phyloP scores from a whole-genome alignment of 1,140 invertebrate genomes.

The Probaryconus sp. region DNA sequence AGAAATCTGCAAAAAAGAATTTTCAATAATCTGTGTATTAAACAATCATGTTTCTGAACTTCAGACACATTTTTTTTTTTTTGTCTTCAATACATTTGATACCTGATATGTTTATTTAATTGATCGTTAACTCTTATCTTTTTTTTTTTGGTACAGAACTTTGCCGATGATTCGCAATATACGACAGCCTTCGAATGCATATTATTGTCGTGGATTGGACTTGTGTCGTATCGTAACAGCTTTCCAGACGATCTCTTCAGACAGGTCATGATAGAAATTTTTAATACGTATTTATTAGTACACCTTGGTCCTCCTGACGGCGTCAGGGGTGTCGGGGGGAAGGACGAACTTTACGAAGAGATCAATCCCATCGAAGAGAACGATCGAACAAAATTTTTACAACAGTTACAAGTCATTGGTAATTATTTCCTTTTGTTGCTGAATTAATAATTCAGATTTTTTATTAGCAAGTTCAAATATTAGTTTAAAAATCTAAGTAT shows the following conservation, averaged over 20 bases:
- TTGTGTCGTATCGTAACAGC: constrained; percentile 80
- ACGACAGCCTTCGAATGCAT: constrained; percentile 89
- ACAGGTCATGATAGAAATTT: constrained; percentile 81
- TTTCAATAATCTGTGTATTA: no score
- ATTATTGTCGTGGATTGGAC: constrained; percentile 87
- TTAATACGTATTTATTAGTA: constrained; percentile 89
- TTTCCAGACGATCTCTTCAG: constrained; percentile 80
- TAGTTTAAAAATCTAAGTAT: no score
- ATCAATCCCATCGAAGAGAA: constrained; percentile 84
- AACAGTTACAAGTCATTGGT: constrained; percentile 85
- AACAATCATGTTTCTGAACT: no score
- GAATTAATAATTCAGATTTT: constrained; percentile 3
- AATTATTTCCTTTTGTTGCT: constrained; percentile 66
- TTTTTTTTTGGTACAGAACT: constrained; percentile 67
- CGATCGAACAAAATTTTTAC: constrained; percentile 83
- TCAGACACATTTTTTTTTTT: background rate
- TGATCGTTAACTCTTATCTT: background rate
- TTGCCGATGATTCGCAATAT: constrained; percentile 83
- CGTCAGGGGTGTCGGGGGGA: constrained; percentile 76
- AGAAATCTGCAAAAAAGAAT: no score
- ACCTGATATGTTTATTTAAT: background rate
- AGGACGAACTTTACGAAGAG: constrained; percentile 79
- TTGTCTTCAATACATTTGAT: no score
- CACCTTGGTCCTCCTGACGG: constrained; percentile 91
- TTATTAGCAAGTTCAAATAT: no score